Evolutionary conservation across 2,113 vertebrate genomes (phyloP).

Genomic region (Lipotes vexillifer): DNA sequence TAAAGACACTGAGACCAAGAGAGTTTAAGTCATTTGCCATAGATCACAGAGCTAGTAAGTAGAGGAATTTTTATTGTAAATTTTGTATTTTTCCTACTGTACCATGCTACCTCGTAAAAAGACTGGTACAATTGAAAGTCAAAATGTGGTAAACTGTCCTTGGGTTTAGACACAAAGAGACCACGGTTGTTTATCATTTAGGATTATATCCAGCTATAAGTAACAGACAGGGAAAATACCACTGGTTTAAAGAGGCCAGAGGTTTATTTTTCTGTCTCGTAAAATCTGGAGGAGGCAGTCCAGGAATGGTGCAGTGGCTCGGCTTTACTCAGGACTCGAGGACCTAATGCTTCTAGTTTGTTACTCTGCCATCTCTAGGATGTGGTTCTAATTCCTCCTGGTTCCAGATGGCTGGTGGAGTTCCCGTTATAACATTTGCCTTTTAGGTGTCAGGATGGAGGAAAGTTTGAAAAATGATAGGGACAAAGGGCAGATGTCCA

Average conservation of each 20-base stretch:
- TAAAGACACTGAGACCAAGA: background rate
- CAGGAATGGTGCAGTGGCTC: background rate
- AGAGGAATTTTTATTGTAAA: background rate
- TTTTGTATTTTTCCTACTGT: background rate
- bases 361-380: no score
- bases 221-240: background rate
- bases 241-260: background rate
- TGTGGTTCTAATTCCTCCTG: background rate
- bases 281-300: background rate
- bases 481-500: background rate
- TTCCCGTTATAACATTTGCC: background rate
- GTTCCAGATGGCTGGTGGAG: background rate
- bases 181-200: background rate
- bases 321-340: background rate
- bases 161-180: background rate
- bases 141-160: background rate
- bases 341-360: background rate
- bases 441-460: background rate
- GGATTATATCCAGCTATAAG: background rate
- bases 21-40: background rate
- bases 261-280: background rate
- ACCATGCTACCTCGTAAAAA: background rate
- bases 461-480: background rate
- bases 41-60: background rate
- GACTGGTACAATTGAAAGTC: background rate